phyloP scores from a whole-genome alignment of 2,888 invertebrate species.

The Pachliopta kotzebuea region DNA sequence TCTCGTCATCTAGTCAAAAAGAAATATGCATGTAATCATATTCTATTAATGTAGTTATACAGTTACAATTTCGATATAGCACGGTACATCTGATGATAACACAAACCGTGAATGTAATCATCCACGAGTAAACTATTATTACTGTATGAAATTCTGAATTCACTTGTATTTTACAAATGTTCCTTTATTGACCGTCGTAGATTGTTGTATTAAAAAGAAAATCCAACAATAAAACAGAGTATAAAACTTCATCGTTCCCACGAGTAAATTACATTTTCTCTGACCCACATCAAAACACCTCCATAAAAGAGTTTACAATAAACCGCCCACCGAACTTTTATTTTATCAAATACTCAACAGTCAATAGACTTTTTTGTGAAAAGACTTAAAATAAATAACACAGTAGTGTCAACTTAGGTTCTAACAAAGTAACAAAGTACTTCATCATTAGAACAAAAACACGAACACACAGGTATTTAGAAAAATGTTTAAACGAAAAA shows the following conservation, averaged over 20 bases:
- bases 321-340: neutral
- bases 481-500: too few species aligned
- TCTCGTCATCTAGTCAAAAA: too few species aligned
- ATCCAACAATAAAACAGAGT: conserved; percentile 4
- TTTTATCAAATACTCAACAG: neutral
- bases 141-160: neutral
- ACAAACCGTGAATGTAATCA: neutral
- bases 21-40: too few species aligned
- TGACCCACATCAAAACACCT: conserved; percentile 4
- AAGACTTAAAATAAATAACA: neutral
- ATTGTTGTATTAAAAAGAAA: neutral
- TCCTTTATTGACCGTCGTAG: neutral
- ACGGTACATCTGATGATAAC: too few species aligned
- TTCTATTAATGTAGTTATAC: too few species aligned
- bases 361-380: neutral
- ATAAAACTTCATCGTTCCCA: conserved; percentile 5
- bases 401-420: neutral
- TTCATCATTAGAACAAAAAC: too few species aligned
- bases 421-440: too few species aligned
- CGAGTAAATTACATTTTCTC: conserved; percentile 5
- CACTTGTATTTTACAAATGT: neutral
- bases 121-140: neutral
- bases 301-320: conserved; percentile 1
- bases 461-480: too few species aligned
- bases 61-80: too few species aligned